A percentile compares a stretch with the other conserved stretches of the same genome.
Evolutionary conservation across 2,113 vertebrate species (phyloP).

Genomic region (Amphilophus citrinellus): DNA sequence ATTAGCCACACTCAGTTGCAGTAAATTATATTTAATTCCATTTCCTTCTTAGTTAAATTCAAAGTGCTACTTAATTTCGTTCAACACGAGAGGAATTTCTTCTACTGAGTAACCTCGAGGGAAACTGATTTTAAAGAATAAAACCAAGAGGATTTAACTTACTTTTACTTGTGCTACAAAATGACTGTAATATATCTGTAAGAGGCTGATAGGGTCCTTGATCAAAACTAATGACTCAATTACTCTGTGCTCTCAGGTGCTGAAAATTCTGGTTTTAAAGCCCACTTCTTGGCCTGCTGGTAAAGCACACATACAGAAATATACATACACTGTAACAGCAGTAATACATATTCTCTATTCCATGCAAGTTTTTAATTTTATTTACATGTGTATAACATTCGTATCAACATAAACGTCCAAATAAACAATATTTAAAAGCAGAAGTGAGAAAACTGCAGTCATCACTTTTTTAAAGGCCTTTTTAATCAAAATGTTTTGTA

Average conservation of each 20-base stretch:
- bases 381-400: not conserved
- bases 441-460: not conserved
- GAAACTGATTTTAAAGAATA: slow-evolving; percentile 2
- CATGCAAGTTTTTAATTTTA: not conserved
- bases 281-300: not conserved
- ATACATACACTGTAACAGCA: not conserved
- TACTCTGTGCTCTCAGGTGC: slow-evolving; percentile 11
- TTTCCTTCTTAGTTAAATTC: not conserved
- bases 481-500: not conserved
- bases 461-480: not conserved
- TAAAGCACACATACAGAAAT: not conserved
- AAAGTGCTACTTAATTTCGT: not conserved
- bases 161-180: slow-evolving; percentile 22
- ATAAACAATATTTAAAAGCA: not conserved
- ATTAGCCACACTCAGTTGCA: not conserved
- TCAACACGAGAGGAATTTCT: not conserved
- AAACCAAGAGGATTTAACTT: slow-evolving; percentile 40
- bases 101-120: not conserved
- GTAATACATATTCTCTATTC: not conserved
- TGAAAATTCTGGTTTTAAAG: slow-evolving; percentile 1
- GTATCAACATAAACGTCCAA: not conserved
- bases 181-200: slow-evolving; percentile 32
- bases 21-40: not conserved
- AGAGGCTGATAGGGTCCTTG: slow-evolving; percentile 18
- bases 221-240: slow-evolving; percentile 61